Evolutionary conservation across 2,113 vertebrate genomes (phyloP).

Genomic region (Glareola pratincola): DNA sequence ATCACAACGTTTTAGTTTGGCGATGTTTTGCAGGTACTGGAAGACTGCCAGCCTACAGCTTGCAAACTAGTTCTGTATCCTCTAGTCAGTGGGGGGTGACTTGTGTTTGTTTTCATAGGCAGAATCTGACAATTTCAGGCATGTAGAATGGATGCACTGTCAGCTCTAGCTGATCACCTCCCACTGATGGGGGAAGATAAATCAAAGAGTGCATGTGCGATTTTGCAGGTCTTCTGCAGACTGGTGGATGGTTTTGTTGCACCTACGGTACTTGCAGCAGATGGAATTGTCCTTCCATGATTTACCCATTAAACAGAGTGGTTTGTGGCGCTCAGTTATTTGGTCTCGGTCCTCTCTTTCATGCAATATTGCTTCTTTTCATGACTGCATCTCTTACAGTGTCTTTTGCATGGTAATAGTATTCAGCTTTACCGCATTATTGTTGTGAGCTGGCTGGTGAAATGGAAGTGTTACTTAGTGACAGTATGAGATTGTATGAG

Average conservation of each 20-base stretch:
- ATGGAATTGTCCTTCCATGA: not conserved
- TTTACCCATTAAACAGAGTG: not conserved
- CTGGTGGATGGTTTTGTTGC: not conserved
- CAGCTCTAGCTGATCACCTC: not conserved
- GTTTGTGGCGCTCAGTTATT: not conserved
- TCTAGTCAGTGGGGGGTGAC: not conserved
- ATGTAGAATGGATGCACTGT: not conserved
- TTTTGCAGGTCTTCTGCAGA: not conserved
- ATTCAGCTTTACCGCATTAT: not conserved
- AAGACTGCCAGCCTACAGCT: not conserved
- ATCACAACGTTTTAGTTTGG: not conserved
- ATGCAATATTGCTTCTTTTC: not conserved
- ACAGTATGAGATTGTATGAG: not conserved
- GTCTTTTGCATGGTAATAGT: not conserved
- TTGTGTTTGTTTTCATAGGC: not conserved
- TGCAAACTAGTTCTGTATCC: not conserved
- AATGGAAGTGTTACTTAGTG: not conserved
- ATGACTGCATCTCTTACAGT: not conserved
- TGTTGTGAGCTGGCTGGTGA: not conserved
- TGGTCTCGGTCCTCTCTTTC: not conserved
- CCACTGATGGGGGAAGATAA: not conserved
- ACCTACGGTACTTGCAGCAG: not conserved
- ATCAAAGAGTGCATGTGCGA: not conserved
- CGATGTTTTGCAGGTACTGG: not conserved
- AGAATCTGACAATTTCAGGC: not conserved